Evolutionary conservation across 1,140 invertebrate genomes (phyloP), one percentile per base, ranked within the genome.

Genomic region (Caenorhabditis inopinata): DNA sequence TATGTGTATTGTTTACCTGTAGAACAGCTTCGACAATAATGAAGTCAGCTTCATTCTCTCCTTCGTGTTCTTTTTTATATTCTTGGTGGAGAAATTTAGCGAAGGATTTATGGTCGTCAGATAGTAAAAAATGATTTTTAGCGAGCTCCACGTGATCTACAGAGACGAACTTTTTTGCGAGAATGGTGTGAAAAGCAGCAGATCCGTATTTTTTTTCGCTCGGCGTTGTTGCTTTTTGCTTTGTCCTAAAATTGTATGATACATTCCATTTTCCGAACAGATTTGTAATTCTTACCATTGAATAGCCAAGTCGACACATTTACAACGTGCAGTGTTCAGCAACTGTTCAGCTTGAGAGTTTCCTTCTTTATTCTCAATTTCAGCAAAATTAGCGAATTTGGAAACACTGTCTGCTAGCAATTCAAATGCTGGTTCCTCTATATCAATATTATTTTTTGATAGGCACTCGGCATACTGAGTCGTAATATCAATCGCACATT

Each of bases 401-500:
- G 58, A 23, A 9, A 68, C 58, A 21, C 58, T 68, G 6, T 38
- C 58, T 4, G 58, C 58, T n/a, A 68, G 58, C 14, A 68, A 21
- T 21, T 68, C 32, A 21, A 68, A 42, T 1, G 29, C 25, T 21
- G 29, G 5, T 16, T 29, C 4, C 6, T 1, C 25, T 4, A 68
- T 5, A 21, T 68, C 58, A 18, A 42, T 32, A 42, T 68, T 42
- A 27, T 68, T 68, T 21, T 68, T 68, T 2, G 58, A 68, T 2
- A 68, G 58, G n/a, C 58, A 68, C 25, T 68, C 58, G 32, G 58
- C 58, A 16, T 68, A 68, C 21, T 68, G 58, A n/a, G 58, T 68
- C 11, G 32, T n/a, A 21, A 68, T 68, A 14, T 68, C 58, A 9
- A 68, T 68, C 1, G 58, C 58, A n/a, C 58, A 68, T 38, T 68